Evolutionary conservation across 2,888 invertebrate species (phyloP).

Genomic region (Parelbella ahira): DNA sequence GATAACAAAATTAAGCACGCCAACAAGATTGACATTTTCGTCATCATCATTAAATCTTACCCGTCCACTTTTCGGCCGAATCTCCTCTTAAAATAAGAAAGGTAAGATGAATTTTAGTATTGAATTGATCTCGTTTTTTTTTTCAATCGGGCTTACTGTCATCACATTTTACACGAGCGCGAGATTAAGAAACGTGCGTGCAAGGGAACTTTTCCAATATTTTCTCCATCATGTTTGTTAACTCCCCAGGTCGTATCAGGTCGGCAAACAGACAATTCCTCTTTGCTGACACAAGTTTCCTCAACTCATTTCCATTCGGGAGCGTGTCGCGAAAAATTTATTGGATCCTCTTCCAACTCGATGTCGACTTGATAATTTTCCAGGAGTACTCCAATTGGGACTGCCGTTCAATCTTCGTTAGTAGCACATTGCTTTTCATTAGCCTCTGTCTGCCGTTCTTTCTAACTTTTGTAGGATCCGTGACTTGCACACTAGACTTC

Average conservation of each 20-base stretch:
- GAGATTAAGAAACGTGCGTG: no score
- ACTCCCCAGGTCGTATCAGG: conserved; percentile 53
- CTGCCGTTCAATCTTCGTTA: conserved; percentile 58
- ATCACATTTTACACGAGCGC: no score
- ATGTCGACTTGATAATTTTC: conserved; percentile 18
- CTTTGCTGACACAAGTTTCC: conserved; percentile 53
- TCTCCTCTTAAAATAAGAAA: no score
- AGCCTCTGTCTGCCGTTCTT: no score
- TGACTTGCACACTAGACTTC: conserved; percentile 32
- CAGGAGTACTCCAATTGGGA: conserved; percentile 31
- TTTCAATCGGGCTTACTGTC: no score
- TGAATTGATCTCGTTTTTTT: no score
- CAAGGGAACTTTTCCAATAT: conserved; percentile 76
- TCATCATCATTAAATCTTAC: no score
- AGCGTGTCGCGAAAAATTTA: conserved; percentile 52
- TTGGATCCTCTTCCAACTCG: conserved; percentile 36
- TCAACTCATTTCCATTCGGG: conserved; percentile 63
- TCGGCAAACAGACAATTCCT: conserved; percentile 66
- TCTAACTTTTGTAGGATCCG: conserved; percentile 41
- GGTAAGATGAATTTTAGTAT: no score
- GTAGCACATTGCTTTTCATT: conserved; percentile 63
- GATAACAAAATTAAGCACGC: no score
- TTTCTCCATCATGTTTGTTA: conserved; percentile 69
- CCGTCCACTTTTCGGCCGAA: no score
- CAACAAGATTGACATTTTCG: no score